These are phyloP conservation scores for Ciconia boyciana DNA, from an alignment of 2,113 vertebrate genomes.

Conservation along the genomic window DNA sequence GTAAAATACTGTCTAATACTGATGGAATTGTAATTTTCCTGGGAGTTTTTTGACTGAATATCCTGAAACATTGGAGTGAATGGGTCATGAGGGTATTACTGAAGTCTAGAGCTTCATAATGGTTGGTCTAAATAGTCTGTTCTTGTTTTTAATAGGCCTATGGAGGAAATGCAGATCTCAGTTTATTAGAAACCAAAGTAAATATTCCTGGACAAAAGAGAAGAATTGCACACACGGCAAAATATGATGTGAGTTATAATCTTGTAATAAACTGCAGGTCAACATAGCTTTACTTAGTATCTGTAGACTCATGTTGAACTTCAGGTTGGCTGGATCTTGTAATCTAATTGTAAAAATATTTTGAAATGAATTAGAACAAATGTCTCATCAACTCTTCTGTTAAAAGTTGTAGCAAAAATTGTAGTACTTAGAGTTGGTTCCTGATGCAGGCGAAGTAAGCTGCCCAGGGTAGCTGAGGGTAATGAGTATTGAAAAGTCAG, in stretches of 20 bases:
- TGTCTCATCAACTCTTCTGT: neutral
- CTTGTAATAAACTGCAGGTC: neutral
- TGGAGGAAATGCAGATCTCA: neutral
- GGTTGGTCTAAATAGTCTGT: neutral
- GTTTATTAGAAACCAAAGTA: neutral
- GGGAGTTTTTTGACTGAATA: neutral
- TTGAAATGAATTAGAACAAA: neutral
- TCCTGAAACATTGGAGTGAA: neutral
- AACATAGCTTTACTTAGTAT: neutral
- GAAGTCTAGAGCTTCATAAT: neutral
- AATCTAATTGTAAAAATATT: neutral
- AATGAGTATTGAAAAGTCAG: neutral
- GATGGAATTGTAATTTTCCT: neutral
- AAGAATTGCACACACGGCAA: constrained; percentile 70
- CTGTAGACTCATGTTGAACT: neutral
- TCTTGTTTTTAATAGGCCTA: neutral
- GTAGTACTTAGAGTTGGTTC: neutral
- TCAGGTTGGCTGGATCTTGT: neutral
- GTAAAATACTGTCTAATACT: neutral
- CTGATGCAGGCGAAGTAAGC: neutral
- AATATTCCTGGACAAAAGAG: constrained; percentile 54
- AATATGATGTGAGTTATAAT: constrained; percentile 39
- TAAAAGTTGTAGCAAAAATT: neutral
- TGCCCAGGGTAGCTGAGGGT: neutral
- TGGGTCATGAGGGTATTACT: neutral